Base-by-base conservation (phyloP, 1,140 invertebrate genomes). In the Nasonia giraulti region DNA sequence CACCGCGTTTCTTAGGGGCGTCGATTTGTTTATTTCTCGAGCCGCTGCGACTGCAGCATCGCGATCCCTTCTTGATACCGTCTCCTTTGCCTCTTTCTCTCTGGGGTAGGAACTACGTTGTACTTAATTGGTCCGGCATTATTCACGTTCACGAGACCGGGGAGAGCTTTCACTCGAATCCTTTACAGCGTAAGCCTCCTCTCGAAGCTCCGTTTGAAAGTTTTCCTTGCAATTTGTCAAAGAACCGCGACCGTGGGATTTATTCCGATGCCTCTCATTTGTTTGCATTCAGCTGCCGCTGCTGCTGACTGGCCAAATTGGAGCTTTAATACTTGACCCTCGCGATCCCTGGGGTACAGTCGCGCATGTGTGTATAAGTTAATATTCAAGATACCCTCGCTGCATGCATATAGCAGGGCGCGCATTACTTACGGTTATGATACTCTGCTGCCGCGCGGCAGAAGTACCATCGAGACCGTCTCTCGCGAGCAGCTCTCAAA, bases 41-140 rank as follows among this genome's bases (percentile, higher is more conserved):
- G 83, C 84, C 86, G 80, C 81, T 87, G 74, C 40, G 40, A 44
- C 40, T 44, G 40, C 33, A 37, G 33, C 40, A 8, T 44, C 10
- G 7, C 40, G 40, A 44, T 44, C 40, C 40, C 40, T 44, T 44
- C 40, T 44, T 44, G 6, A 44, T 44, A 44, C 40, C 10, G 27
- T 27, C 40, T 85, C 88, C 69, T 86, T 87, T 81, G 79, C 83
- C 85, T 68, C 75, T 55, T 8, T 73, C 77, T 71, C 80, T 1
- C 3, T n/a, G 10, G 40, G 17, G 55, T 4, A 76, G 33, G 75
- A 80, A 74, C 37, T 62, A 27, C 27, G 27, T 27, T 27, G 55
- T 62, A 62, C 86, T 87, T 90, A 90, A 90, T 90, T 89, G 89
- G 89, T 87, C 83, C 86, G 87, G 87, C 89, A 90, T 90, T 89